A percentile compares a stretch with the other conserved stretches of the same genome.
Evolutionary conservation across 2,797 vertebrate species (phyloP).

Genomic region (Aselliscus stoliczkanus): DNA sequence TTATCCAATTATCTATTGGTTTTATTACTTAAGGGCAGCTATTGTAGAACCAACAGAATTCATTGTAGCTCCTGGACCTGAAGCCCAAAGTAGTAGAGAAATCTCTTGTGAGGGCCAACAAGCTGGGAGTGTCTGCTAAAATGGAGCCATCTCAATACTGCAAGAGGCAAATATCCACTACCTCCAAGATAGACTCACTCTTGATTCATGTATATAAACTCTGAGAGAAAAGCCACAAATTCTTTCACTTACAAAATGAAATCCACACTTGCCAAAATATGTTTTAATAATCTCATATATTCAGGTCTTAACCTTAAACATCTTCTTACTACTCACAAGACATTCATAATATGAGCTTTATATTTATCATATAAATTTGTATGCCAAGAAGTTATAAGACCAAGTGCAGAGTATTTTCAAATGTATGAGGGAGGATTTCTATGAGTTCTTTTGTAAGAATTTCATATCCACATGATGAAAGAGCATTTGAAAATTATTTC

Average conservation of each 20-base stretch:
- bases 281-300: constrained; percentile 76
- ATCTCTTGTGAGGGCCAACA: neutral
- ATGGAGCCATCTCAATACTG: constrained; percentile 30
- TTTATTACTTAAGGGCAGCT: neutral
- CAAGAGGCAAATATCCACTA: constrained; percentile 55
- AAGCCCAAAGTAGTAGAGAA: constrained; percentile 32
- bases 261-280: constrained; percentile 73
- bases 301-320: constrained; percentile 72
- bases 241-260: constrained; percentile 76
- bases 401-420: constrained; percentile 26
- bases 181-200: constrained; percentile 58
- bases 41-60: neutral
- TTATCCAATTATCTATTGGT: no score
- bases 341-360: constrained; percentile 51
- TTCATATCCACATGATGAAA: constrained; percentile 17
- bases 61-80: constrained; percentile 39
- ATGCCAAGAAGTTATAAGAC: constrained; percentile 66
- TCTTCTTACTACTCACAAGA: constrained; percentile 62
- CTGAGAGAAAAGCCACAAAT: constrained; percentile 72
- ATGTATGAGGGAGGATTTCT: neutral
- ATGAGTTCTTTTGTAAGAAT: neutral
- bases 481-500: constrained; percentile 30
- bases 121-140: constrained; percentile 56
- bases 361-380: constrained; percentile 46
- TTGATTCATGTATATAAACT: constrained; percentile 52